A percentile compares a stretch with the other conserved stretches of the same genome.
These are phyloP conservation scores for Meles meles DNA, from an alignment of 2,113 vertebrate species.

Conservation along the genomic window DNA sequence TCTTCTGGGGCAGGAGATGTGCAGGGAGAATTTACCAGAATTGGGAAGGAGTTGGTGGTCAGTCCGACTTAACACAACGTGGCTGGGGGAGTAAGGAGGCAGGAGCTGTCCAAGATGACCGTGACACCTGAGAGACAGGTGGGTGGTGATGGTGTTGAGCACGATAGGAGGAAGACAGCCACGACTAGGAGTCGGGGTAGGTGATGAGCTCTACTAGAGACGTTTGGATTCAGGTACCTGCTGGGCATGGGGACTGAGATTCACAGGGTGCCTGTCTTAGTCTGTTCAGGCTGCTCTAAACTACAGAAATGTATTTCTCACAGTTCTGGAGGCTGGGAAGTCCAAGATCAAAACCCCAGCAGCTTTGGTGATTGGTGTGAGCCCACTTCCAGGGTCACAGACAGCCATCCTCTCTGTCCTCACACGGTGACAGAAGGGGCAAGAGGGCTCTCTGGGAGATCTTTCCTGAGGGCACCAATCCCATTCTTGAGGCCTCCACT, in stretches of 20 bases:
- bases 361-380: background rate
- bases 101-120: background rate
- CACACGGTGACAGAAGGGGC: fast-evolving
- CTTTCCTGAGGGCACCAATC: background rate
- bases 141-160: background rate
- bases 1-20: background rate
- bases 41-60: background rate
- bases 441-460: background rate
- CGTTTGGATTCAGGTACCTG: background rate
- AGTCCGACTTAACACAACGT: background rate
- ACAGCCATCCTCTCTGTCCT: background rate
- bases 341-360: background rate
- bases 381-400: background rate
- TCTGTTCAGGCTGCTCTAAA: background rate
- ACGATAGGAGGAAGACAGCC: background rate
- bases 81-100: background rate
- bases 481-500: background rate
- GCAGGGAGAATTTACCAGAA: background rate
- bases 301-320: background rate
- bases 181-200: background rate
- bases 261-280: background rate
- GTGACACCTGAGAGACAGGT: background rate
- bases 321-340: background rate
- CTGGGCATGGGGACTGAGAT: background rate
- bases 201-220: background rate